Base-by-base conservation (phyloP, 2,113 vertebrate species). In the Bubo bubo region DNA sequence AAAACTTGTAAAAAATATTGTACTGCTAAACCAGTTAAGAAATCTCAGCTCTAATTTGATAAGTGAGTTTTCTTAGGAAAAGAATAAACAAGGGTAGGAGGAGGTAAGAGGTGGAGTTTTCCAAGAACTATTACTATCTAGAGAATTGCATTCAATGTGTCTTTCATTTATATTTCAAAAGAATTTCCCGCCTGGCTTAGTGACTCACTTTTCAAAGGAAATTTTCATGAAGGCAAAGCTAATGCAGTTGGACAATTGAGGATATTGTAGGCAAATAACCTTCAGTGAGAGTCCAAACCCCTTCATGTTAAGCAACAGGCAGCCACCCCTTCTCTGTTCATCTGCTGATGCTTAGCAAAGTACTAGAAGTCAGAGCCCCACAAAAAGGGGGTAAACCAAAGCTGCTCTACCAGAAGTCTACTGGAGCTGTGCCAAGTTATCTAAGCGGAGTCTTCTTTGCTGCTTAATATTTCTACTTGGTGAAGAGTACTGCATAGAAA, bases 91-190 rank as follows among this genome's bases (percentile, higher is more conserved):
- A 86, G 71, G 55, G 22, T 63, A 86, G 79, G 79, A 97, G 63
- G 50, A 82, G 94, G 72, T 68, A 93, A 87, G 67, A 96, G 86
- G 52, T 68, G 79, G 83, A 95, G 80, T 73, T 95, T 95, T 95
- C 86, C 79, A 92, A 88, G 83, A 96, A 83, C 88, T 94, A 34
- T 86, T 93, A 37, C 70, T 94, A 20, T 72, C 86, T 79, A 70
- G 79, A 87, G 90, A 95, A 72, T 93, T 91, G 24, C 26, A 71
- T 94, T 91, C 55, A 73, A 30, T 89, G 47, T 73, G 75, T 86
- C 93, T 96, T 94, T 87, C 66, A 89, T 96, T 83, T 92, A 24
- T 95, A 82, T 91, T 97, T 95, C 88, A 91, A 50, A 96, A 96
- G 15, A 86, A 75, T 90, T 96, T 92, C 67, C 91, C 66, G 1